phyloP scores from a whole-genome alignment of 1,140 invertebrate genomes.

The Sitobion miscanthi region DNA sequence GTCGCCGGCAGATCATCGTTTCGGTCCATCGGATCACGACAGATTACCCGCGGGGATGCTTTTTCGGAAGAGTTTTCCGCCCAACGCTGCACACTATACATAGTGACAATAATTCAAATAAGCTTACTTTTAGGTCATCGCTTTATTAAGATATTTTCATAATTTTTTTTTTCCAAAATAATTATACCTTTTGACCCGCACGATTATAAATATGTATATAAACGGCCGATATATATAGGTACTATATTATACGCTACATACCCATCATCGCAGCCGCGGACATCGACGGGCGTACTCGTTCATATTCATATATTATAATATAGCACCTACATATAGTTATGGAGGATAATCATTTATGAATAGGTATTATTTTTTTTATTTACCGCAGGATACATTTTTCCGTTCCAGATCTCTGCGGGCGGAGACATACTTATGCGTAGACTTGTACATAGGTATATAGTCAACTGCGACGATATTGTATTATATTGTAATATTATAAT shows the following conservation, averaged over 20 bases:
- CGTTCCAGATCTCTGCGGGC: not conserved
- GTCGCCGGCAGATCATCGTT: not conserved
- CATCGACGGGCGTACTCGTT: not conserved
- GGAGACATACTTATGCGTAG: not conserved
- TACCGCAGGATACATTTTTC: not conserved
- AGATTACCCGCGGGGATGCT: no score
- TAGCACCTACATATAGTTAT: not conserved
- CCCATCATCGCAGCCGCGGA: not conserved
- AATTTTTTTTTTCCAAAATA: not conserved
- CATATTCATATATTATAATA: not conserved
- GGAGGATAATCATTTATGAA: not conserved
- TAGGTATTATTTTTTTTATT: not conserved
- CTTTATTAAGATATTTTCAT: not conserved
- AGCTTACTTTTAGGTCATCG: not conserved
- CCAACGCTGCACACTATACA: not conserved
- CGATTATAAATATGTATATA: not conserved
- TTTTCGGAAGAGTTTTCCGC: not conserved
- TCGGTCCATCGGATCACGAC: not conserved
- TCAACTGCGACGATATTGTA: not conserved
- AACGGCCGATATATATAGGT: not conserved
- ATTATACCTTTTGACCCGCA: not conserved
- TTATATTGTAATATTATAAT: conserved; percentile 16
- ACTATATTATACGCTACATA: not conserved
- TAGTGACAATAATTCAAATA: not conserved
- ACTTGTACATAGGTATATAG: not conserved